A percentile compares a stretch with the other conserved stretches of the same genome.
phyloP scores from a whole-genome alignment of 2,113 vertebrate species.

The Ptyas mucosa region DNA sequence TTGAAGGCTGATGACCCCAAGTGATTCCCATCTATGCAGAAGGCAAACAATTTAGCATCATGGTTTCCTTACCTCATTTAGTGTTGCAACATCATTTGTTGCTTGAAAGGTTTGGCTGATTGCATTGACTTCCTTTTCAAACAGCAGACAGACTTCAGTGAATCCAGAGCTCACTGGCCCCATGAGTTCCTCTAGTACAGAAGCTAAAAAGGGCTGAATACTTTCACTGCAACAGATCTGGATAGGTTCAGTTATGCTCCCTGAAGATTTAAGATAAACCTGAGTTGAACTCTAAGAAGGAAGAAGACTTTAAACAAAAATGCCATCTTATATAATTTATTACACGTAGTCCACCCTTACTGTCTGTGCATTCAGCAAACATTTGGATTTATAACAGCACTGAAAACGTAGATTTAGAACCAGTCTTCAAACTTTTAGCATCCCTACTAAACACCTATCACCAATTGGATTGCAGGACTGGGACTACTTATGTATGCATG shows the following conservation, averaged over 20 bases:
- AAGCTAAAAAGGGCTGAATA: conserved; percentile 80
- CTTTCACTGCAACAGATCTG: conserved; percentile 74
- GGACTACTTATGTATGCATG: background rate
- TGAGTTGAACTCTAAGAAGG: conserved; percentile 13
- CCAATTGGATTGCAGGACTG: background rate
- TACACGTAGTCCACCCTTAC: background rate
- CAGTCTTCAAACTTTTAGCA: background rate
- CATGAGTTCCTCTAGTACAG: conserved; percentile 90
- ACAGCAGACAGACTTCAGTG: conserved; percentile 75
- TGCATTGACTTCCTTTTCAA: conserved; percentile 77
- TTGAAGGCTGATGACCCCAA: background rate
- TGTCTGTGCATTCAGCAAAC: background rate
- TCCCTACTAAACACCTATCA: background rate
- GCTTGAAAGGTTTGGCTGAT: conserved; percentile 73
- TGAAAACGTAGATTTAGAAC: background rate
- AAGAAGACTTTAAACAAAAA: background rate
- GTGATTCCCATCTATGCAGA: background rate
- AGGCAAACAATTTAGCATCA: background rate
- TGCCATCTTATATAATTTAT: background rate
- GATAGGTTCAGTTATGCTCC: conserved; percentile 71
- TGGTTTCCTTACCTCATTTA: conserved; percentile 74
- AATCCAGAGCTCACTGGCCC: conserved; percentile 87
- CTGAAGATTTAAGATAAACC: conserved; percentile 54
- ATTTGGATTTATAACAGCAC: background rate
- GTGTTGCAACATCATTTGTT: conserved; percentile 50